Evolutionary conservation across 2,113 vertebrate species (phyloP).

Genomic region (Proterorhinus semilunaris): DNA sequence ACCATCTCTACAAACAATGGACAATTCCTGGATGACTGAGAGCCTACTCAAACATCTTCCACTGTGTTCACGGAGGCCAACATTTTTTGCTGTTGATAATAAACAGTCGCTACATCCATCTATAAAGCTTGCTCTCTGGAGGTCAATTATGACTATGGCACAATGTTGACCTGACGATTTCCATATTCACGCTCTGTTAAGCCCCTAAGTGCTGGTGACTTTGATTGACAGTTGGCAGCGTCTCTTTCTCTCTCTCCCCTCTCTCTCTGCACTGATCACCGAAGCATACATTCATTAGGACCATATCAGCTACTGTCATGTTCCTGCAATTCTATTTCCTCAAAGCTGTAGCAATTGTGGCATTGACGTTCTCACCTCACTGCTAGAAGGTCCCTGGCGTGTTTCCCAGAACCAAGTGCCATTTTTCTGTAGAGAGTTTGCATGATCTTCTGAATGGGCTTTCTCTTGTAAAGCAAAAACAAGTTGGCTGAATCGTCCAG

Average conservation of each 20-base stretch:
- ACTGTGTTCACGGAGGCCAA: not conserved
- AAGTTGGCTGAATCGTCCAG: too few species aligned
- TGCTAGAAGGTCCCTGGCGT: too few species aligned
- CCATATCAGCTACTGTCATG: not conserved
- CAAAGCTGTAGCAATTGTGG: not conserved
- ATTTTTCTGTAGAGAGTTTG: too few species aligned
- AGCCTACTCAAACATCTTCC: too few species aligned
- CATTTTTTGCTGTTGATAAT: too few species aligned
- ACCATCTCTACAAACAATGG: too few species aligned
- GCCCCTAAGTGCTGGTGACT: not conserved
- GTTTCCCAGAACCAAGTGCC: too few species aligned
- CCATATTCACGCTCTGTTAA: not conserved
- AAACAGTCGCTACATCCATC: not conserved
- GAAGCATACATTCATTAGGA: not conserved
- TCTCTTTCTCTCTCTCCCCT: not conserved
- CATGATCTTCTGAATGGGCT: too few species aligned
- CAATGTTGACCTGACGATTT: not conserved
- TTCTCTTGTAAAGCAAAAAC: too few species aligned
- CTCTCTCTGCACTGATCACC: not conserved
- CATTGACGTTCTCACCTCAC: too few species aligned
- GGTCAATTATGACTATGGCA: not conserved
- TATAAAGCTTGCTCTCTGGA: not conserved
- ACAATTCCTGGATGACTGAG: too few species aligned
- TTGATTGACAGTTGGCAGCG: conserved; percentile 10
- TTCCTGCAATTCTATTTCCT: not conserved